These are phyloP conservation scores for Vimba vimba DNA, from an alignment of 2,113 vertebrate genomes.

Conservation along the genomic window DNA sequence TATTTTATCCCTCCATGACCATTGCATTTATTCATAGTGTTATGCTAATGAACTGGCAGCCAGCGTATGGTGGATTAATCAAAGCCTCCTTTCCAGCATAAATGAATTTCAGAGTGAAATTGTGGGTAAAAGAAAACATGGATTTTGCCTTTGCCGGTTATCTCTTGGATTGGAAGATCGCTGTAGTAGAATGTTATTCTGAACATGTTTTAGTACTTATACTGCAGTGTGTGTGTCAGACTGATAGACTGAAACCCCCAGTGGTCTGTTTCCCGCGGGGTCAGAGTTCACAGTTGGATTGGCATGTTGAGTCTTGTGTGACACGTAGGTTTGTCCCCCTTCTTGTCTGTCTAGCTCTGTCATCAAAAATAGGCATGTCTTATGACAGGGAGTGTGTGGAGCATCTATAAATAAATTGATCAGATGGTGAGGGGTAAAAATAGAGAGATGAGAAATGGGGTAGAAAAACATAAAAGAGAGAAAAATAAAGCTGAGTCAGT, in stretches of 20 bases:
- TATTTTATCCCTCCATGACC: constrained; percentile 1
- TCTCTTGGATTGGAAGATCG: not conserved
- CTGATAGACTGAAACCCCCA: not conserved
- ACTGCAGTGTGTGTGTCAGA: not conserved
- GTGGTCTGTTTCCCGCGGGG: constrained; percentile 21
- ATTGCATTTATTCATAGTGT: constrained; percentile 25
- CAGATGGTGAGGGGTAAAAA: constrained; percentile 15
- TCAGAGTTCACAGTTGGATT: constrained; percentile 35
- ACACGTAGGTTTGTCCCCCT: constrained; percentile 28
- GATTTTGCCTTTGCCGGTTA: not conserved
- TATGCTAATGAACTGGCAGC: constrained; percentile 46
- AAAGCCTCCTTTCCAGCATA: constrained; percentile 25
- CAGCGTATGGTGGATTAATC: constrained; percentile 36
- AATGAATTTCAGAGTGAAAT: constrained; percentile 35
- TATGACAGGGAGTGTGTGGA: constrained; percentile 54
- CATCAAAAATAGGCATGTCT: constrained; percentile 56
- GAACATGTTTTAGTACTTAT: not conserved
- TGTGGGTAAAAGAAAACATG: constrained; percentile 1
- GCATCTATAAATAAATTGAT: constrained; percentile 58
- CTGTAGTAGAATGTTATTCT: not conserved
- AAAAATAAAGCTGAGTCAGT: not conserved
- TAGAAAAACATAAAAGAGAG: not conserved
- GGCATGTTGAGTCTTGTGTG: constrained; percentile 18
- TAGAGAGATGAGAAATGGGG: not conserved
- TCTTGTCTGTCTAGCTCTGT: constrained; percentile 42